Conservation (phyloP, 1,140 invertebrate genomes). For the Drosophila jambulina region DNA sequence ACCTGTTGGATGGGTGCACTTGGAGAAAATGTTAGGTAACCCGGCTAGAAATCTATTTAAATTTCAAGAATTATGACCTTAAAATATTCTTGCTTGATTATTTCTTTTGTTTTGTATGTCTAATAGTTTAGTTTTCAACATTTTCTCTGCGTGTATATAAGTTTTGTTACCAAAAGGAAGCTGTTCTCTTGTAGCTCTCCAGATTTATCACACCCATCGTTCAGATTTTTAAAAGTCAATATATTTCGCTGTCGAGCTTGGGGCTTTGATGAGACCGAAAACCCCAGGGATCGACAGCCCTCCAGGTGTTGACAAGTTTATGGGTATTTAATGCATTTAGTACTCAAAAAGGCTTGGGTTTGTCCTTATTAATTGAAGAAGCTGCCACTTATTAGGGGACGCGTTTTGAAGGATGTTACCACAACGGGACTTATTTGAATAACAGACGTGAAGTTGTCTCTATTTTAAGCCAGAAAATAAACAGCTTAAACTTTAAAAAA, state of each 20-base stretch:
- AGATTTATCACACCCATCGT: constrained; percentile 73
- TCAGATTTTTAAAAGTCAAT: constrained; percentile 75
- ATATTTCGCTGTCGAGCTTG: constrained; percentile 32
- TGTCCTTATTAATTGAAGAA: background rate
- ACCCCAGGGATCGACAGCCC: background rate
- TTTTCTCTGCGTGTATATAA: background rate
- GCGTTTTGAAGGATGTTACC: no score
- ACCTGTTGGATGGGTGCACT: constrained; percentile 69
- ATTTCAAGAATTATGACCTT: background rate
- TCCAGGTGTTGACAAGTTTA: constrained; percentile 55
- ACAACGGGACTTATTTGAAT: no score
- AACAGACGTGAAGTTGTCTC: no score
- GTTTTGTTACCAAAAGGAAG: constrained; percentile 51
- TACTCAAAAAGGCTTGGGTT: constrained; percentile 4
- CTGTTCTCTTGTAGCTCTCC: constrained; percentile 36
- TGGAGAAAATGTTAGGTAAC: background rate
- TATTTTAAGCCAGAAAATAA: no score
- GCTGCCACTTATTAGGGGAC: background rate
- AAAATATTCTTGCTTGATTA: background rate
- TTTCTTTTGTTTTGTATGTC: background rate
- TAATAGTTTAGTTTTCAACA: background rate
- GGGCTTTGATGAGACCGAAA: constrained; percentile 63
- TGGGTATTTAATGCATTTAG: constrained; percentile 62
- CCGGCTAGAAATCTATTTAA: background rate
- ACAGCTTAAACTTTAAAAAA: background rate